phyloP scores from a whole-genome alignment of 2,113 vertebrate genomes.

The Heliornis fulica region DNA sequence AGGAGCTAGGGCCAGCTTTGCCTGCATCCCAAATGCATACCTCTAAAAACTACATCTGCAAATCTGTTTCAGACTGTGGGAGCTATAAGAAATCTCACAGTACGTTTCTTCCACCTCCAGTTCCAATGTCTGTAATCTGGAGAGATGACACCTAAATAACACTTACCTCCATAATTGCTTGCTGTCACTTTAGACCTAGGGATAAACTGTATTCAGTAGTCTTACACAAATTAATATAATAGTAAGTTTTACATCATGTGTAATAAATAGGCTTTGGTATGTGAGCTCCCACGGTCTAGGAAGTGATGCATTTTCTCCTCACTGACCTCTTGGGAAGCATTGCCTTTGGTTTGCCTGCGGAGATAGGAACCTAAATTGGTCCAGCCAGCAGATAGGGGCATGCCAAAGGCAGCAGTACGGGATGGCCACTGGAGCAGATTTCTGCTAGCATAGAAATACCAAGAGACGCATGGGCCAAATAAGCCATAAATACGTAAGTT shows the following conservation, averaged over 20 bases:
- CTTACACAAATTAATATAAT: neutral
- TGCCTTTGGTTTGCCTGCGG: neutral
- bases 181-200: neutral
- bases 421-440: neutral
- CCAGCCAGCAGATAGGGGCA: neutral
- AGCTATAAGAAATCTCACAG: neutral
- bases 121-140: neutral
- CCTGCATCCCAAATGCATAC: neutral
- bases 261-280: neutral
- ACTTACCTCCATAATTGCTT: neutral
- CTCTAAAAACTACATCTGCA: neutral
- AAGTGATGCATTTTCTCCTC: neutral
- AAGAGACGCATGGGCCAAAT: neutral
- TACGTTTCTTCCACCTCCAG: neutral
- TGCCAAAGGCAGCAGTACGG: neutral
- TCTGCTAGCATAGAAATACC: fast-evolving
- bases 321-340: no score
- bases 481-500: neutral
- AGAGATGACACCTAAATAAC: neutral
- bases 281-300: neutral
- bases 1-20: neutral
- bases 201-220: neutral
- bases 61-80: neutral
- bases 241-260: neutral
- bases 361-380: neutral